These are phyloP conservation scores for Heliconius cydno DNA, from an alignment of 2,888 invertebrate species.

Conservation along the genomic window DNA sequence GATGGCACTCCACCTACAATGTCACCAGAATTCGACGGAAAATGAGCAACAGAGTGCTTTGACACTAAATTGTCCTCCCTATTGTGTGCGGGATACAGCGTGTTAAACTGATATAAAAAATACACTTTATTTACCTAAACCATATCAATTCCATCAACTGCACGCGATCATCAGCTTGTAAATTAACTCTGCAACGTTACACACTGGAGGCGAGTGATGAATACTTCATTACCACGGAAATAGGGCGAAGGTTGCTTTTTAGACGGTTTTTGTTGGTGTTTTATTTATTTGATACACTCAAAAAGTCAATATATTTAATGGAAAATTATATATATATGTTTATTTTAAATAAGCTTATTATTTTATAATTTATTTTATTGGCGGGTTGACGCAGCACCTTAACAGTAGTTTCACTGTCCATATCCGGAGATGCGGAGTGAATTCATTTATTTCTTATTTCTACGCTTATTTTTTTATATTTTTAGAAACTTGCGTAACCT, in stretches of 20 bases:
- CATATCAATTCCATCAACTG: constrained; percentile 2
- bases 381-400: neutral
- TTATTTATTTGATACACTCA: constrained; percentile 37
- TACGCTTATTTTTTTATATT: too few relatives aligned
- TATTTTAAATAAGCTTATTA: neutral
- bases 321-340: neutral
- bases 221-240: constrained; percentile 75
- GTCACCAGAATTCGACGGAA: too few relatives aligned
- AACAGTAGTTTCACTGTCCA: too few relatives aligned
- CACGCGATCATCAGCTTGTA: constrained; percentile 24
- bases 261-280: constrained; percentile 59
- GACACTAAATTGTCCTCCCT: too few relatives aligned
- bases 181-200: constrained; percentile 37
- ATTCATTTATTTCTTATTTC: too few relatives aligned
- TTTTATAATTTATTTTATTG: neutral
- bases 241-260: constrained; percentile 67
- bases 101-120: too few relatives aligned
- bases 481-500: too few relatives aligned
- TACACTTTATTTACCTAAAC: too few relatives aligned
- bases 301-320: constrained; percentile 21
- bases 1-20: too few relatives aligned
- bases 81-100: too few relatives aligned
- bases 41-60: too few relatives aligned
- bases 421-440: too few relatives aligned
- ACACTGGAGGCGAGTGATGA: constrained; percentile 62